Conservation (phyloP, 92 coral and sea anemone genomes). For the Muricea muricata region DNA sequence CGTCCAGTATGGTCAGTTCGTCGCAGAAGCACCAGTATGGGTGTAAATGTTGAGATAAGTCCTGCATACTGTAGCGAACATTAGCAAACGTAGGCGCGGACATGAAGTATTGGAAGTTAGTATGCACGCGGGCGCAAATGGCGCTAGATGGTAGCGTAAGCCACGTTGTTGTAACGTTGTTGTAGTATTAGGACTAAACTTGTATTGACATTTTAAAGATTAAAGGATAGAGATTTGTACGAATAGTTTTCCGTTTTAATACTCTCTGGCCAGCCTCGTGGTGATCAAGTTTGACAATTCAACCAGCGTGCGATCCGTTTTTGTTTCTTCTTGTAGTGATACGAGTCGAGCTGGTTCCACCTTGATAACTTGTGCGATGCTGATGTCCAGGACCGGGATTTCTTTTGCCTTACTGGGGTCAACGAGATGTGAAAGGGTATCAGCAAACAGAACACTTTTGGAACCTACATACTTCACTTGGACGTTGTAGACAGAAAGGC, state of each 20-base stretch:
- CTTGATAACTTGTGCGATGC: slow-evolving; percentile 42
- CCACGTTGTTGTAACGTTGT: no score
- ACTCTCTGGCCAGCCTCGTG: slow-evolving; percentile 79
- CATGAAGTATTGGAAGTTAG: no score
- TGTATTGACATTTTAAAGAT: no score
- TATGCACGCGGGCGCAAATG: no score
- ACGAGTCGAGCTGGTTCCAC: slow-evolving; percentile 62
- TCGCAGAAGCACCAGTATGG: slow-evolving; percentile 35
- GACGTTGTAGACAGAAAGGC: slow-evolving; percentile 52
- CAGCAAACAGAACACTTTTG: slow-evolving; percentile 57
- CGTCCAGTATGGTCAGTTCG: slow-evolving; percentile 10
- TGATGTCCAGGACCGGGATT: slow-evolving; percentile 42
- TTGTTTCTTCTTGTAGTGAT: slow-evolving; percentile 30
- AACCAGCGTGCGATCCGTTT: slow-evolving; percentile 30
- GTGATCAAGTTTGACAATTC: slow-evolving; percentile 53
- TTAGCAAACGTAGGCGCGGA: no score
- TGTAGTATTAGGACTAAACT: no score
- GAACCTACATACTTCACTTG: slow-evolving; percentile 65
- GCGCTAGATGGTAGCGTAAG: no score
- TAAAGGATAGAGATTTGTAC: no score
- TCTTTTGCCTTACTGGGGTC: slow-evolving; percentile 36
- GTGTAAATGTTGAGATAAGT: slow-evolving; percentile 17
- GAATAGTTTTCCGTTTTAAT: no score
- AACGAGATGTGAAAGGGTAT: slow-evolving; percentile 61
- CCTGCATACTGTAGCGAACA: slow-evolving; percentile 65